Evolutionary conservation across 2,888 invertebrate species (phyloP), one percentile per base, ranked within the genome.

Genomic region (Chloromyia formosa): DNA sequence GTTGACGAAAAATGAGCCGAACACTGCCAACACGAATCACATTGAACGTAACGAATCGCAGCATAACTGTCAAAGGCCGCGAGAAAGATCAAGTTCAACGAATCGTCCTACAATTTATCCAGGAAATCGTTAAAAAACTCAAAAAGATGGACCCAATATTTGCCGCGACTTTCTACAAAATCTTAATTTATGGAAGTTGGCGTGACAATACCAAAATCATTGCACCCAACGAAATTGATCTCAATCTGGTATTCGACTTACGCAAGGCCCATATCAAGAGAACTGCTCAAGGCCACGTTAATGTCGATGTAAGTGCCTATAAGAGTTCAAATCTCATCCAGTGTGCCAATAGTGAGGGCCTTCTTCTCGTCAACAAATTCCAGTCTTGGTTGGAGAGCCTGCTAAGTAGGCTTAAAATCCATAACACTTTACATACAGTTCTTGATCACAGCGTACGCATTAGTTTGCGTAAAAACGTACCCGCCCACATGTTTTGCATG

Each of bases 151-250:
- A 9, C 14, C 10, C 9, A 45, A 45, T 45, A 12, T 45, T 45
- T 45, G 10, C 10, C 45, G 14, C 14, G 45, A 12, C 14, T 12
- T 45, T 12, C 14, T 45, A 14, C 14, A 14, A 12, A 45, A 12
- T 9, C 10, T 0, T 45, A 12, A 12, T 45, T 14, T 45, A 14
- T 14, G 84, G 84, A 5, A 82, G 84, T 35, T 83, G 82, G 75
- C 81, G 80, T 0, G 83, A 83, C 64, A 80, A 81, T 22, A 72
- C 82, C 0, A 84, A 84, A 79, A 80, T 83, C 0, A 75, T 78
- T 0, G 77, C 58, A 16, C 82, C 83, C 0, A 74, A 84, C 74
- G 83, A 83, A 77, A 84, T 79, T 60, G 83, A 83, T 75, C 76
- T 83, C 23, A 27, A 78, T 4, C 20, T 1, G 77, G 53, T 58